Conservation (phyloP, 1,140 invertebrate genomes). For the Cepaea nemoralis region DNA sequence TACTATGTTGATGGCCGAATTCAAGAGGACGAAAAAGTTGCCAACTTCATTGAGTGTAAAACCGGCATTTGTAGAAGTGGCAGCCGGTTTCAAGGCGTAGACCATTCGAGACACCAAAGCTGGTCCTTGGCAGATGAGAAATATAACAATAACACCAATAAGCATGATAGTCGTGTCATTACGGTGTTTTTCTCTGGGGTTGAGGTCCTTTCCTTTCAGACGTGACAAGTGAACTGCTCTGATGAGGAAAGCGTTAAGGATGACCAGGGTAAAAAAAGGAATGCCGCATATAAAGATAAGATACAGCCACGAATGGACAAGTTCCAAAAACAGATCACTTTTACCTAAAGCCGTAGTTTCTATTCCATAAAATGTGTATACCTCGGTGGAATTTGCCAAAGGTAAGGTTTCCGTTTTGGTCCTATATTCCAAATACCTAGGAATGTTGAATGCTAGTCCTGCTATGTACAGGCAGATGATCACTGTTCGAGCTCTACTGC, state of each 20-base stretch:
- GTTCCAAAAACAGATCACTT: conserved; percentile 59
- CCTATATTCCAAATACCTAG: conserved; percentile 69
- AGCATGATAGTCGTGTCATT: conserved; percentile 72
- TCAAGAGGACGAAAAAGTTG: conserved; percentile 69
- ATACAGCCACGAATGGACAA: conserved; percentile 70
- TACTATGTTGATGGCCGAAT: conserved; percentile 71
- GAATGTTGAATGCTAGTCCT: conserved; percentile 65
- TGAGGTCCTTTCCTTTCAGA: conserved; percentile 63
- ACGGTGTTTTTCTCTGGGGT: conserved; percentile 65
- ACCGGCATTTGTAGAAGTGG: conserved; percentile 42
- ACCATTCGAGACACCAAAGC: conserved; percentile 68
- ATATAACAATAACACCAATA: conserved; percentile 70
- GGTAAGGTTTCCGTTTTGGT: conserved; percentile 40
- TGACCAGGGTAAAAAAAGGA: conserved; percentile 66
- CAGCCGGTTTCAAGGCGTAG: conserved; percentile 62
- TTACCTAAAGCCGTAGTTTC: conserved; percentile 62
- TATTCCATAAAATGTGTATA: conserved; percentile 45
- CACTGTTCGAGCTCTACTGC: conserved; percentile 60
- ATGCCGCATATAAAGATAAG: conserved; percentile 68
- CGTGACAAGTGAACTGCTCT: conserved; percentile 66
- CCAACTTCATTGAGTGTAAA: conserved; percentile 68
- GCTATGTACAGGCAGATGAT: conserved; percentile 58
- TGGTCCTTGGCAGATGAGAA: conserved; percentile 70
- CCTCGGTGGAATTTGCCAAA: conserved; percentile 36
- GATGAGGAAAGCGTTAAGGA: conserved; percentile 69